These are phyloP conservation scores for Bruchidius siliquastri DNA, from an alignment of 2,888 invertebrate species.

Conservation along the genomic window DNA sequence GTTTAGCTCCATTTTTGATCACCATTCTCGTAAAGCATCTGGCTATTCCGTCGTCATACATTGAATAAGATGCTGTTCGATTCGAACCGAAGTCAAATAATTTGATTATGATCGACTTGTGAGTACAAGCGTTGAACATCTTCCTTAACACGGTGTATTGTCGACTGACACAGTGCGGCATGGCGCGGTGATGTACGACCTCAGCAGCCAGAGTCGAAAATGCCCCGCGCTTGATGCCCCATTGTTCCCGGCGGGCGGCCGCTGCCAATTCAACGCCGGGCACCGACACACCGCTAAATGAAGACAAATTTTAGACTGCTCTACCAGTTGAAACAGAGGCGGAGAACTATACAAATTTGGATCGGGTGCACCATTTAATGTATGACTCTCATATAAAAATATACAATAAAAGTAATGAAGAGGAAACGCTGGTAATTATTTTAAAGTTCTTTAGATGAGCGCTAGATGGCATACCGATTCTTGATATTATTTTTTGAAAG, in stretches of 20 bases:
- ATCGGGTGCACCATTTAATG: too few relatives aligned
- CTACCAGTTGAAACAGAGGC: conserved; percentile 13
- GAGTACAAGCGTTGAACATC: not conserved
- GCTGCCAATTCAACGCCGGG: not conserved
- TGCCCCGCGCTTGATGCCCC: not conserved
- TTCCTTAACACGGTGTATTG: not conserved
- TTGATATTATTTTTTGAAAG: too few relatives aligned
- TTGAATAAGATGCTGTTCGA: not conserved
- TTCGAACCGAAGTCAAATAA: not conserved
- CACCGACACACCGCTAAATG: conserved; percentile 34
- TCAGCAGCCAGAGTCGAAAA: not conserved
- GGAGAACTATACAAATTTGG: not conserved
- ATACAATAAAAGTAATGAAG: too few relatives aligned
- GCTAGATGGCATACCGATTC: too few relatives aligned
- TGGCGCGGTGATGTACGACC: not conserved
- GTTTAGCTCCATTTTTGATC: too few relatives aligned
- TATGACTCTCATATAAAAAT: too few relatives aligned
- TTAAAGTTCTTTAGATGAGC: too few relatives aligned
- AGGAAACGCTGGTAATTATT: too few relatives aligned
- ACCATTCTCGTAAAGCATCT: too few relatives aligned
- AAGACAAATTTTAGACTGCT: conserved; percentile 43
- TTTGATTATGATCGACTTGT: too few relatives aligned
- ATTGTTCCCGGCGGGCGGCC: not conserved
- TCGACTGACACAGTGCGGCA: not conserved
- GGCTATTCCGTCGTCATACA: too few relatives aligned